These are phyloP conservation scores for Oscheius sp. DNA, from an alignment of 2,888 invertebrate species.

Conservation along the genomic window DNA sequence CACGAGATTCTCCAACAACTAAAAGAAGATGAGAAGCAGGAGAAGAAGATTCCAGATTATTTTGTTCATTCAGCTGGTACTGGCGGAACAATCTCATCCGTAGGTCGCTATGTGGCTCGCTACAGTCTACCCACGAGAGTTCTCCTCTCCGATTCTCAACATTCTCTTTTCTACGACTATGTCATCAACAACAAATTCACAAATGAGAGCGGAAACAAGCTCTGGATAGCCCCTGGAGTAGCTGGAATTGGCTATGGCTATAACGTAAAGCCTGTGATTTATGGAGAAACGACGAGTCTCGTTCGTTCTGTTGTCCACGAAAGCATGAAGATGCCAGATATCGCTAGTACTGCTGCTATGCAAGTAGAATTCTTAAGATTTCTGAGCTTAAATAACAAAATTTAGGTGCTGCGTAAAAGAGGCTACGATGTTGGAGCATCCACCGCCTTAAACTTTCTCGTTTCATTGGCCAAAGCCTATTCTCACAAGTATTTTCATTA, in stretches of 20 bases:
- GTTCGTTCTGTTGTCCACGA: conserved; percentile 59
- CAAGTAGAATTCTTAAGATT: conserved; percentile 10
- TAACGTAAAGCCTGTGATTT: conserved; percentile 48
- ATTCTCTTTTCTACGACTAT: conserved; percentile 63
- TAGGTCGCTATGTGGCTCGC: conserved; percentile 60
- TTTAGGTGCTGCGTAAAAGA: conserved; percentile 33
- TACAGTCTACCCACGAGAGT: conserved; percentile 56
- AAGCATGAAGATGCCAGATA: conserved; percentile 61
- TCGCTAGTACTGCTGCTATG: conserved; percentile 62
- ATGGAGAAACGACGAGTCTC: conserved; percentile 54
- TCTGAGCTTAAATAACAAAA: not conserved
- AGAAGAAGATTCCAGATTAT: conserved; percentile 47
- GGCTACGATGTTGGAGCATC: conserved; percentile 50
- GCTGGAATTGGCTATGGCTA: conserved; percentile 65
- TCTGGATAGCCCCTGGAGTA: conserved; percentile 60
- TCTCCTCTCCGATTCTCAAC: conserved; percentile 60
- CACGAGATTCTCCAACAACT: conserved; percentile 60
- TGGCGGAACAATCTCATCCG: conserved; percentile 61
- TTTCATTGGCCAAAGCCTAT: conserved; percentile 48
- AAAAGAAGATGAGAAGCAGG: conserved; percentile 30
- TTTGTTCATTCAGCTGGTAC: conserved; percentile 64
- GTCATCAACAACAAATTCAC: conserved; percentile 55
- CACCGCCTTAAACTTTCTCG: conserved; percentile 56
- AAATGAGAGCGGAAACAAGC: conserved; percentile 51
- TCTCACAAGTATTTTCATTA: conserved; percentile 32